Evolutionary conservation across 2,797 vertebrate genomes (phyloP).

Genomic region (Phoxinus dragarum): DNA sequence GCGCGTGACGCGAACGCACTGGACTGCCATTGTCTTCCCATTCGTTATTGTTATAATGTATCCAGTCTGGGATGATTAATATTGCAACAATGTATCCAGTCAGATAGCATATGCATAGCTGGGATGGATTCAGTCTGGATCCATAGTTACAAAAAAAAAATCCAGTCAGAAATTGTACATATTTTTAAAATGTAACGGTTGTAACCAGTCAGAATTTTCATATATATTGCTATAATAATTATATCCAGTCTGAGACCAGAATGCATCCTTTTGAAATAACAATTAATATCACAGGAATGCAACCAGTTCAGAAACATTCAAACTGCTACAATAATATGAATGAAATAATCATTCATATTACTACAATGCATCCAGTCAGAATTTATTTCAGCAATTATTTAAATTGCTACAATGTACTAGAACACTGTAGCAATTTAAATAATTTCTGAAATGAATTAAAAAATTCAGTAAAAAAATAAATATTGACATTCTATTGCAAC

Average conservation of each 20-base stretch:
- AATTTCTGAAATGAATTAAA: neutral
- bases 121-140: neutral
- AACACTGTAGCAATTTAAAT: too few species aligned
- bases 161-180: neutral
- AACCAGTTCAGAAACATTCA: neutral
- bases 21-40: slow-evolving; percentile 63
- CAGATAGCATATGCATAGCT: neutral
- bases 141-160: neutral
- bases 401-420: neutral
- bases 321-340: neutral
- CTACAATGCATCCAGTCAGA: neutral
- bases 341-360: neutral
- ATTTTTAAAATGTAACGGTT: too few species aligned
- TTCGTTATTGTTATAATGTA: slow-evolving; percentile 34
- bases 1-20: slow-evolving; percentile 45
- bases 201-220: neutral
- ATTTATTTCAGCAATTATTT: neutral
- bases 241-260: neutral
- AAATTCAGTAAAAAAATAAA: neutral
- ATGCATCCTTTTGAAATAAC: neutral
- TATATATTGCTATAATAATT: neutral
- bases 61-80: slow-evolving; percentile 14
- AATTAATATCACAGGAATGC: neutral
- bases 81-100: neutral
- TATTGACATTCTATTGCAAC: neutral